phyloP scores from a whole-genome alignment of 2,888 invertebrate species.

The Caenorhabditis japonica region DNA sequence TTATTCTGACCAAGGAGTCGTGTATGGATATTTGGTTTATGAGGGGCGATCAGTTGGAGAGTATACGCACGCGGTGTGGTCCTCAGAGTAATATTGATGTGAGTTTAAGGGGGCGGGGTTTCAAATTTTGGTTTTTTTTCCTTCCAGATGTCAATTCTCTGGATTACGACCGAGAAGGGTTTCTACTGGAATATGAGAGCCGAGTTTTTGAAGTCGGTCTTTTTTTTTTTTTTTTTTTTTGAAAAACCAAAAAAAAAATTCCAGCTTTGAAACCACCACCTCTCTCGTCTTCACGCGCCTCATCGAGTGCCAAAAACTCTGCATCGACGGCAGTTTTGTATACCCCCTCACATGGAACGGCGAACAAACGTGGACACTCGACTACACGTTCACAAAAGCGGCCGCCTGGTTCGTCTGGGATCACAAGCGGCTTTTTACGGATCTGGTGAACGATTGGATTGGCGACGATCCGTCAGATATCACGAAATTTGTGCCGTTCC shows the following conservation, averaged over 20 bases:
- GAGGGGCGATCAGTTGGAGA: slow-evolving; percentile 90
- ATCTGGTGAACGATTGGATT: slow-evolving; percentile 94
- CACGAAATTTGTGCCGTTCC: slow-evolving; percentile 94
- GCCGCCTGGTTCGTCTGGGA: slow-evolving; percentile 79
- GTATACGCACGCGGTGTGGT: slow-evolving; percentile 93
- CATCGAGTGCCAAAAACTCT: slow-evolving; percentile 92
- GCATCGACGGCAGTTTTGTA: slow-evolving; percentile 89
- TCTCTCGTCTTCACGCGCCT: slow-evolving; percentile 93
- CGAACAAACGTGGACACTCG: slow-evolving; percentile 94
- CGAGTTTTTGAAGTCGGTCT: slow-evolving; percentile 34
- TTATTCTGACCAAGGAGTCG: slow-evolving; percentile 91
- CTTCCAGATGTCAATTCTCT: slow-evolving; percentile 87
- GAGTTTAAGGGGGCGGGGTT: background rate
- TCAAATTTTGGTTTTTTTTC: background rate
- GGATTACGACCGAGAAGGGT: slow-evolving; percentile 89
- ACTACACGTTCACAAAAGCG: slow-evolving; percentile 85
- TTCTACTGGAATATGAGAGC: slow-evolving; percentile 82
- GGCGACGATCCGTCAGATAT: slow-evolving; percentile 85
- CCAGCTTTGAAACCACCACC: slow-evolving; percentile 92
- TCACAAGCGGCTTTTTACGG: slow-evolving; percentile 95
- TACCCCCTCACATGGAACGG: slow-evolving; percentile 96
- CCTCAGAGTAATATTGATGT: slow-evolving; percentile 92
- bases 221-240: background rate
- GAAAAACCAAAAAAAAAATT: slow-evolving; percentile 3
- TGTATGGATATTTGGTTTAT: slow-evolving; percentile 96